phyloP scores from a whole-genome alignment of 2,888 invertebrate species.

The Apodemia duryi region DNA sequence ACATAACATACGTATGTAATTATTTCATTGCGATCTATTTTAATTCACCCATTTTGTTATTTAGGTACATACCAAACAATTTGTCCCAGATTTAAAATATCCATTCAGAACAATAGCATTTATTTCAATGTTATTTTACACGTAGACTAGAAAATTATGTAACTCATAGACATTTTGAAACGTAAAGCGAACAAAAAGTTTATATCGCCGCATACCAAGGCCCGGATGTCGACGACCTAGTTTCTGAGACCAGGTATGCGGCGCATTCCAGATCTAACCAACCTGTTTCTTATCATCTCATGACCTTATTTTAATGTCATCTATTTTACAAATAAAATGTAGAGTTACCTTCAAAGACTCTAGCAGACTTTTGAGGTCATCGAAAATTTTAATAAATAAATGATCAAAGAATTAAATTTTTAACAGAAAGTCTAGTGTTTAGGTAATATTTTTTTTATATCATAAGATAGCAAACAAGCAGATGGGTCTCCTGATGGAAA shows the following conservation, averaged over 20 bases:
- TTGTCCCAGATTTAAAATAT: neutral
- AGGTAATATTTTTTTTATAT: no score
- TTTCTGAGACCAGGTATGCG: conserved; percentile 33
- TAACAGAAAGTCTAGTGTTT: no score
- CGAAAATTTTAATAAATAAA: no score
- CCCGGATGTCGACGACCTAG: conserved; percentile 30
- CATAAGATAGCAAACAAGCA: no score
- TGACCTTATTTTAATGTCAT: conserved; percentile 7
- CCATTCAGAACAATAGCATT: neutral
- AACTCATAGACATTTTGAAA: conserved; percentile 7
- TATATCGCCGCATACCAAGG: conserved; percentile 11
- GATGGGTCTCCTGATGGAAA: no score
- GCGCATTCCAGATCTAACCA: conserved; percentile 22
- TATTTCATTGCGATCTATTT: no score
- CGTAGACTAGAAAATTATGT: neutral
- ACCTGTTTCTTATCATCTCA: conserved; percentile 24
- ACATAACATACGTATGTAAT: no score
- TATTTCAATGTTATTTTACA: neutral
- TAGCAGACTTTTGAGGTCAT: neutral
- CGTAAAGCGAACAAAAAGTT: conserved; percentile 5
- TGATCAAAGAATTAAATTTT: no score
- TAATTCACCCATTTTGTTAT: neutral
- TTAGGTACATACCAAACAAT: neutral
- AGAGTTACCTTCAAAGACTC: conserved; percentile 11
- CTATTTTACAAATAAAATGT: neutral